Evolutionary conservation across 2,113 vertebrate species (phyloP), one percentile per base, ranked within the genome.

Genomic region (Oceanites oceanicus): DNA sequence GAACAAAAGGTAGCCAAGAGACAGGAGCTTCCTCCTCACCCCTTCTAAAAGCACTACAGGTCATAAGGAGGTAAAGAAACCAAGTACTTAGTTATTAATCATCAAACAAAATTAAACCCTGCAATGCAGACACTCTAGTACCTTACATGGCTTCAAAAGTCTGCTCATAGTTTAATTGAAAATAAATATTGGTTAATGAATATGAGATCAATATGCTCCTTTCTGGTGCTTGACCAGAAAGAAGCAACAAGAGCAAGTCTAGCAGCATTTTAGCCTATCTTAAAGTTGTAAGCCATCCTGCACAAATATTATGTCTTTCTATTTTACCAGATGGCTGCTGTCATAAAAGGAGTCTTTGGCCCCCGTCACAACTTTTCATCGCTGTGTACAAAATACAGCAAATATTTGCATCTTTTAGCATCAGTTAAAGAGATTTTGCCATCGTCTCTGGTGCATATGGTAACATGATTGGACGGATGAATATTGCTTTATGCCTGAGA

Each of bases 401-500:
- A 96, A 89, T 91, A 88, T 91, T 95, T 91, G 68, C 91, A 91
- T 94, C 94, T 96, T 95, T 87, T 90, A 91, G 87, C 92, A 94
- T 85, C 85, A 94, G 56, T 95, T 95, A 66, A 59, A 89, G 90
- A 85, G 72, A 73, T 79, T 91, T 90, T 92, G 74, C 86, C 68
- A 75, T 78, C 61, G 1, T 66, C 84, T 82, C 85, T 82, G 49
- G 53, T 82, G 44, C 11, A 36, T 72, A 71, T 4, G 9, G 65
- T 81, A 85, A 71, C 65, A 70, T 30, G 44, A 89, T 10, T 40
- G 89, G 73, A 47, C 86, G 78, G 34, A 82, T 32, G 63, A 96
- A 66, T 45, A 73, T n/a, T 73, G 66, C 62, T 94, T 82, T 79
- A 56, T 73, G 67, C 34, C 70, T 12, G 9, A 53, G 45, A 91